Evolutionary conservation across 2,888 invertebrate species (phyloP).

Genomic region (Nemurella pictetii): DNA sequence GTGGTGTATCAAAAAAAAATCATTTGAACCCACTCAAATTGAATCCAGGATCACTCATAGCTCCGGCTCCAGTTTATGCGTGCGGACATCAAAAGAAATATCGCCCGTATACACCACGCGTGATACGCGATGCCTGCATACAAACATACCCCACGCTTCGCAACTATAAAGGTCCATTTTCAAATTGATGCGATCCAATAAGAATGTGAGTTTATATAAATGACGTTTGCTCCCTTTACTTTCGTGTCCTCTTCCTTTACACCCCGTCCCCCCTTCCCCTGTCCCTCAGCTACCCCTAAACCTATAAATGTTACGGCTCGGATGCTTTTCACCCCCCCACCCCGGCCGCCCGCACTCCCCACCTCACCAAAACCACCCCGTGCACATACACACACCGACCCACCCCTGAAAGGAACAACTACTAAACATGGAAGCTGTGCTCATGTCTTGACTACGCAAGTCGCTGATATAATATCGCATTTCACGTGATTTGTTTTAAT

Average conservation of each 20-base stretch:
- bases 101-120: background rate
- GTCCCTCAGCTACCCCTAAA: slow-evolving; percentile 27
- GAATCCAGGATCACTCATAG: background rate
- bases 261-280: slow-evolving; percentile 30
- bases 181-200: background rate
- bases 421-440: background rate
- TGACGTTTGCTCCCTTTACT: background rate
- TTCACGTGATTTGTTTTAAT: background rate
- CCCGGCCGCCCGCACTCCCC: background rate
- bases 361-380: too few species aligned
- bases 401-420: background rate
- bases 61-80: background rate
- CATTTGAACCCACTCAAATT: background rate
- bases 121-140: background rate
- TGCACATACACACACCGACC: background rate
- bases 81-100: background rate
- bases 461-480: background rate
- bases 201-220: background rate
- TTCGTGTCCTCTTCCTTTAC: background rate
- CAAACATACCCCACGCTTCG: background rate
- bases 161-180: background rate
- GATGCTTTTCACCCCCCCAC: slow-evolving; percentile 37
- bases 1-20: background rate
- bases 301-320: slow-evolving; percentile 17
- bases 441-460: background rate